Percentiles rank a stretch among this genome's conserved stretches.
Evolutionary conservation across 2,888 invertebrate genomes (phyloP).

Genomic region (Muschampia plurimacula): DNA sequence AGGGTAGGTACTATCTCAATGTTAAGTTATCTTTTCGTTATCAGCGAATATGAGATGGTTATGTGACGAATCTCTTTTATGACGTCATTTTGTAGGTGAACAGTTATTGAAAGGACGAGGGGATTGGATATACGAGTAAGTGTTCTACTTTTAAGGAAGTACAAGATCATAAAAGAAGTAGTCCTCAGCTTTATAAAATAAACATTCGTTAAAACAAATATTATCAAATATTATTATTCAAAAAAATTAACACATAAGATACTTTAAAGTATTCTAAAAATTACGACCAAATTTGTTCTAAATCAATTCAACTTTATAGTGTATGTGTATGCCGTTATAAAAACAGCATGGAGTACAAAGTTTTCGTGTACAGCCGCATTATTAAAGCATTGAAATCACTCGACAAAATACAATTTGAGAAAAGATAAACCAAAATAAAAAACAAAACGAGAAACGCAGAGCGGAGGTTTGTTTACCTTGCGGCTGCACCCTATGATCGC

Average conservation of each 20-base stretch:
- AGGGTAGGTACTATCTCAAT: slow-evolving; percentile 34
- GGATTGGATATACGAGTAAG: too few relatives aligned
- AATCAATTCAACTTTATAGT: too few relatives aligned
- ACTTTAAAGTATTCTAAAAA: too few relatives aligned
- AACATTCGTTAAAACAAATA: too few relatives aligned
- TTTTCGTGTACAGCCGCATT: neutral
- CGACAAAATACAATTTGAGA: slow-evolving; percentile 4
- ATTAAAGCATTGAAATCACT: slow-evolving; percentile 8
- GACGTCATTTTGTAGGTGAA: slow-evolving; percentile 31
- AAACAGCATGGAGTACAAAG: neutral
- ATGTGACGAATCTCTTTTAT: slow-evolving; percentile 41
- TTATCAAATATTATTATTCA: too few relatives aligned
- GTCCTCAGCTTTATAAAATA: too few relatives aligned
- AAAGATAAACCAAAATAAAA: neutral
- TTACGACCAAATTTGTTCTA: too few relatives aligned
- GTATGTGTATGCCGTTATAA: neutral
- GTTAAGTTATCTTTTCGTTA: slow-evolving; percentile 29
- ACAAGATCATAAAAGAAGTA: too few relatives aligned
- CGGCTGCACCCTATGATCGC: slow-evolving; percentile 49
- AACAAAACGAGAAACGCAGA: neutral
- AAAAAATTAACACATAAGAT: too few relatives aligned
- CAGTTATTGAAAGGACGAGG: slow-evolving; percentile 33
- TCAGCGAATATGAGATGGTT: slow-evolving; percentile 27
- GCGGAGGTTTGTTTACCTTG: slow-evolving; percentile 68
- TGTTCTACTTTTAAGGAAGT: too few relatives aligned